Base-by-base conservation (phyloP, 2,113 vertebrate genomes). In the Kobus ellipsiprymnus region DNA sequence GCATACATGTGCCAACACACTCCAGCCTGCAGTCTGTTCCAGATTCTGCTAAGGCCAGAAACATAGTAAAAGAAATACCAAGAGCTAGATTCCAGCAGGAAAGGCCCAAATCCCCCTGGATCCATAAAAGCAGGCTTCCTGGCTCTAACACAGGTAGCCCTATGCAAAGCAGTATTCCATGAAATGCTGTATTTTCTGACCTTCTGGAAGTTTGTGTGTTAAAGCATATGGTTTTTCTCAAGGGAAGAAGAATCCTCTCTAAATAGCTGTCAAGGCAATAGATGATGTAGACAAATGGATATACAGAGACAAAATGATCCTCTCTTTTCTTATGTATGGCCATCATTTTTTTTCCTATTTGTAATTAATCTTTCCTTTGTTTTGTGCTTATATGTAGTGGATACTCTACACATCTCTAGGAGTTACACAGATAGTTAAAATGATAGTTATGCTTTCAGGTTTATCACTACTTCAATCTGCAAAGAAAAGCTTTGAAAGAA, bases 31-130 rank as follows among this genome's bases (percentile, higher is more conserved):
- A 92, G 96, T 90, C 95, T 97, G 97, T 55, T 95, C 93, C 97
- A 95, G 90, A 95, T 92, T 90, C 94, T 95, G 29, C 83, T n/a
- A 87, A 94, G 81, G 59, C 96, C 98, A 98, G 94, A 97, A 97
- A 77, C 64, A 89, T 7, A 86, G 93, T 57, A 92, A 95, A 98
- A 98, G 30, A 87, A 94, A 97, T 90, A 93, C 57, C 27, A 25
- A 86, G 36, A 90, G 52, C 50, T 55, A 44, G 84, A 94, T 93
- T 93, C 91, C 93, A 97, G 74, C 91, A 96, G 91, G 91, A 97
- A 97, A 95, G 78, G 77, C 90, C 84, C 64, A 59, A 44, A 44
- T 97, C 67, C 95, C 93, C 74, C 27, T 30, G 89, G 87, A 95
- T 94, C 83, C 71, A 97, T 89, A 91, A 92, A 95, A 91, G 52